These are phyloP conservation scores for Schrankia costaestrigalis DNA, from an alignment of 2,888 invertebrate genomes.

Conservation along the genomic window DNA sequence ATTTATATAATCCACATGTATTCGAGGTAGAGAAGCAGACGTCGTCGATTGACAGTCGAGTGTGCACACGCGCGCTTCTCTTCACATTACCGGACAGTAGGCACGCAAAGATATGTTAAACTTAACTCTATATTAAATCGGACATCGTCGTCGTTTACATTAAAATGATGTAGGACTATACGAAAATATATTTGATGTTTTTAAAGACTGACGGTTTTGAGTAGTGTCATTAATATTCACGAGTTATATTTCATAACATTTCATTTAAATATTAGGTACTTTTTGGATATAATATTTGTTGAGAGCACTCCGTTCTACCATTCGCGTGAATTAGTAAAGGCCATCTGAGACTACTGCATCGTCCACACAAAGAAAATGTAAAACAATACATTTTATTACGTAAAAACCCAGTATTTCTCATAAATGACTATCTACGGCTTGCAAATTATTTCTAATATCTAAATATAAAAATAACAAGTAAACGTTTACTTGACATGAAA, in stretches of 20 bases:
- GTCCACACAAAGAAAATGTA: too few relatives aligned
- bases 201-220: conserved; percentile 1
- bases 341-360: too few relatives aligned
- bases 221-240: background rate
- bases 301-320: too few relatives aligned
- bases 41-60: conserved; percentile 44
- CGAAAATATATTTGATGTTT: conserved; percentile 4
- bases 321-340: too few relatives aligned
- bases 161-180: conserved; percentile 12
- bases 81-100: conserved; percentile 46
- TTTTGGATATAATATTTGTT: too few relatives aligned
- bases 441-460: conserved; percentile 19
- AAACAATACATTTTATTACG: too few relatives aligned
- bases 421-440: conserved; percentile 4
- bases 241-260: too few relatives aligned
- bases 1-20: conserved; percentile 62
- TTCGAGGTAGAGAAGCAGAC: conserved; percentile 41
- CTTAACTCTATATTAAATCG: conserved; percentile 31
- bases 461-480: conserved; percentile 28
- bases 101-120: conserved; percentile 39
- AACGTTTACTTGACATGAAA: conserved; percentile 52
- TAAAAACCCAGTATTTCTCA: background rate
- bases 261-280: too few relatives aligned
- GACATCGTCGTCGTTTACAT: conserved; percentile 26
- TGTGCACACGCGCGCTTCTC: conserved; percentile 54